Evolutionary conservation across 2,888 invertebrate genomes (phyloP).

Genomic region (Theretra japonica): DNA sequence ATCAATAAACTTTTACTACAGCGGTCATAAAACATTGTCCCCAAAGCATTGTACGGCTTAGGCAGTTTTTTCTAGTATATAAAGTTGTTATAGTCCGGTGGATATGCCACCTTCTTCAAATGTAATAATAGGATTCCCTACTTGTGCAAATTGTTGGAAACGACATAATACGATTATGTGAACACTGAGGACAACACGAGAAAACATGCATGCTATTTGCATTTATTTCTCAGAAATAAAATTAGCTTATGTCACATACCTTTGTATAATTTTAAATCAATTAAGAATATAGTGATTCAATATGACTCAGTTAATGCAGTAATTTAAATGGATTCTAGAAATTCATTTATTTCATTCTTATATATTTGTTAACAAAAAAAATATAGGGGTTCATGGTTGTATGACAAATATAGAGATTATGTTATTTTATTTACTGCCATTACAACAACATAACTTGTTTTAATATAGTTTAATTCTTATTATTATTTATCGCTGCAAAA

Average conservation of each 20-base stretch:
- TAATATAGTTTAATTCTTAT: background rate
- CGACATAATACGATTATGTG: constrained; percentile 18
- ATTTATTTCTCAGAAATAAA: background rate
- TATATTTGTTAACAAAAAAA: background rate
- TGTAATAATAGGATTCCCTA: constrained; percentile 18
- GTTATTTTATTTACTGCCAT: background rate
- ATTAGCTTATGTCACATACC: background rate
- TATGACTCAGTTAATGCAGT: background rate
- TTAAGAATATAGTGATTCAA: background rate
- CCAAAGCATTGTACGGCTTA: background rate
- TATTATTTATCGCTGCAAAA: background rate
- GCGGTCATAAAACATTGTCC: background rate
- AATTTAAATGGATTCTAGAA: background rate
- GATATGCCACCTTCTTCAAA: background rate
- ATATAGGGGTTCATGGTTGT: background rate
- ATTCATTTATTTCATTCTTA: background rate
- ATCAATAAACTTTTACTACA: background rate
- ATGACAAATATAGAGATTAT: background rate
- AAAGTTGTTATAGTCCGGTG: background rate
- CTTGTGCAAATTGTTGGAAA: constrained; percentile 17
- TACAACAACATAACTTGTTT: background rate
- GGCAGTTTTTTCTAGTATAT: background rate
- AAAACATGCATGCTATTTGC: background rate
- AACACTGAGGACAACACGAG: background rate
- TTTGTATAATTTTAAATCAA: background rate